Percentiles rank a stretch among this genome's conserved stretches.
phyloP scores from a whole-genome alignment of 2,797 vertebrate genomes.

The Molossus molossus region DNA sequence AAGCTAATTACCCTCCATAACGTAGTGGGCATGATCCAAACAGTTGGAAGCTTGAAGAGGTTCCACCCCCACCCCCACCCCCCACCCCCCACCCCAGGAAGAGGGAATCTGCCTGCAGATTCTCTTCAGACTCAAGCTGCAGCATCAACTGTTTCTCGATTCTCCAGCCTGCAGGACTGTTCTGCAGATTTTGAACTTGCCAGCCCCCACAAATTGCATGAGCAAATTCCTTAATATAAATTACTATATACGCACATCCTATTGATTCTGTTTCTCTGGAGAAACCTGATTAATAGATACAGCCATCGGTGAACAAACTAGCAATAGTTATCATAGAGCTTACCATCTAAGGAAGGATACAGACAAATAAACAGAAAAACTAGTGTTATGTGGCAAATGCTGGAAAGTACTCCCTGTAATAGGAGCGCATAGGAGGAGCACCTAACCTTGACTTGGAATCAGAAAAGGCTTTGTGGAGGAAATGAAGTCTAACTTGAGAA shows the following conservation, averaged over 20 bases:
- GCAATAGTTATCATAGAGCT: neutral
- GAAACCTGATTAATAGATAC: neutral
- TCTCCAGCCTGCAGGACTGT: neutral
- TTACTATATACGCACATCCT: neutral
- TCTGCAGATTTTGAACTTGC: neutral
- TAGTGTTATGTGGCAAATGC: neutral
- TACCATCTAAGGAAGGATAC: neutral
- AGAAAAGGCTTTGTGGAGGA: neutral
- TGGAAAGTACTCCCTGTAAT: neutral
- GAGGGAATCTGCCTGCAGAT: neutral
- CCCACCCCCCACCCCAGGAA: neutral
- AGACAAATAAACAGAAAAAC: neutral
- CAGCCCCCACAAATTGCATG: neutral
- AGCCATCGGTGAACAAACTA: neutral
- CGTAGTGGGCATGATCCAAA: neutral
- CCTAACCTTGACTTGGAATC: neutral
- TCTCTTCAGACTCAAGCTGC: neutral
- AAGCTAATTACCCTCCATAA: neutral
- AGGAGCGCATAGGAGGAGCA: neutral
- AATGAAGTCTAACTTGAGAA: neutral
- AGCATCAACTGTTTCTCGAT: neutral
- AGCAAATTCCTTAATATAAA: conserved; percentile 10
- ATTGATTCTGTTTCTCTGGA: neutral
- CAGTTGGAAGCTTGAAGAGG: neutral
- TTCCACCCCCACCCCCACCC: no score